phyloP scores from a whole-genome alignment of 1,140 invertebrate genomes.

The Pogonomyrmex californicus region DNA sequence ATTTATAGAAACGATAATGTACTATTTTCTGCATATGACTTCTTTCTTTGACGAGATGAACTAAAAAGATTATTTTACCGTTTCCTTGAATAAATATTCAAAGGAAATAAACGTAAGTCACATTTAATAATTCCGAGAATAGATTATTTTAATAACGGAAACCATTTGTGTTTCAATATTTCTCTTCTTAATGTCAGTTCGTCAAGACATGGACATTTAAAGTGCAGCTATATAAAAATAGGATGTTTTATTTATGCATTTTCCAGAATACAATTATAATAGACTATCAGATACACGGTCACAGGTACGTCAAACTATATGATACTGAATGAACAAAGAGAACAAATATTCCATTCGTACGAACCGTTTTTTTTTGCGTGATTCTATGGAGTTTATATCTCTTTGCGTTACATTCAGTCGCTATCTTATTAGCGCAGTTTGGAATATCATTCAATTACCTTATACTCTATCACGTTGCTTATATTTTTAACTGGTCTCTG shows the following conservation, averaged over 20 bases:
- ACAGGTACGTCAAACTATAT: conserved; percentile 24
- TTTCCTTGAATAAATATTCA: not conserved
- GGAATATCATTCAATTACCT: conserved; percentile 28
- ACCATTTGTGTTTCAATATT: conserved; percentile 3
- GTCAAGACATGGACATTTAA: not conserved
- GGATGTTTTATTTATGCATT: conserved; percentile 45
- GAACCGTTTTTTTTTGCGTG: not conserved
- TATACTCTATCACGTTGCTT: conserved; percentile 35
- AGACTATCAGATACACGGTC: conserved; percentile 27
- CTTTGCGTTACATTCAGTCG: conserved; percentile 23
- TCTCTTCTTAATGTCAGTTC: not conserved
- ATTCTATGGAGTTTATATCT: not conserved
- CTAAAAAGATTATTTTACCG: not conserved
- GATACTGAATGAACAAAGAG: conserved; percentile 10
- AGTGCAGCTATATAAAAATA: conserved; percentile 43
- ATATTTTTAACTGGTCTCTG: conserved; percentile 32
- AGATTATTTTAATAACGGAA: not conserved
- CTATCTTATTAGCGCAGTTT: conserved; percentile 42
- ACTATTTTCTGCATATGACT: not conserved
- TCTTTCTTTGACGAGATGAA: not conserved
- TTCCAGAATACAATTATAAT: conserved; percentile 39
- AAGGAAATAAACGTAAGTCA: not conserved
- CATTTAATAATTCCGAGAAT: not conserved
- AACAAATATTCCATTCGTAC: conserved; percentile 21
- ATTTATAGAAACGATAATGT: not conserved